Evolutionary conservation across 2,797 vertebrate genomes (phyloP), one percentile per base, ranked within the genome.

Genomic region (Anguilla obscura): DNA sequence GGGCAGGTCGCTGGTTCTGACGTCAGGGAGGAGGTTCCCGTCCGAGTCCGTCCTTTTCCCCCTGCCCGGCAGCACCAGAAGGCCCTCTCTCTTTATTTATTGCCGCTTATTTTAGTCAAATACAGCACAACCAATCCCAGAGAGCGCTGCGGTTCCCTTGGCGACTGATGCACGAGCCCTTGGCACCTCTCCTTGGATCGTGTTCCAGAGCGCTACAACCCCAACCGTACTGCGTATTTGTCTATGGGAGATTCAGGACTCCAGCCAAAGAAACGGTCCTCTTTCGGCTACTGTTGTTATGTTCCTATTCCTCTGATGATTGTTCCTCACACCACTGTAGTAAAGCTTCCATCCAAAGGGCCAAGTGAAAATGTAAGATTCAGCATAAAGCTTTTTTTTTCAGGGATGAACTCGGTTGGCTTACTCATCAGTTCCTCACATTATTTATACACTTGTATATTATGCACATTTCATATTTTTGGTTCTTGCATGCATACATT

Each of bases 71-170:
- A 21, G 40, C 79, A 18, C 56, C 76, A 58, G 30, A 66, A 83
- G 54, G 79, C 58, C 1, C 27, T 45, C n/a, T 63, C 85, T 85
- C 27, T 60, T 16, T 10, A 30, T 87, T 74, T 86, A 48, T 50
- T 69, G 60, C 40, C 48, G 60, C 63, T 60, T 14, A 52, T 83
- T 56, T 33, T 83, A 52, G 40, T 87, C 58, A 69, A 16, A 83
- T 66, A 48, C 54, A 52, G 1, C 56, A 30, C 21, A 50, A 40
- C 54, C 56, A 0, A 82, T 12, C 50, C 79, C 45, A 16, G 30
- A 36, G n/a, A 79, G 54, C 58, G 24, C 7, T 83, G 45, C n/a
- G 79, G 56, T 83, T 83, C 71, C 76, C 76, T 82, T 87, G 74
- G 54, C 27, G 40, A 82, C 71, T 1, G 6, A n/a, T 40, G 86